Evolutionary conservation across 2,113 vertebrate genomes (phyloP), one percentile per base, ranked within the genome.

Genomic region (Sigmodon hispidus): DNA sequence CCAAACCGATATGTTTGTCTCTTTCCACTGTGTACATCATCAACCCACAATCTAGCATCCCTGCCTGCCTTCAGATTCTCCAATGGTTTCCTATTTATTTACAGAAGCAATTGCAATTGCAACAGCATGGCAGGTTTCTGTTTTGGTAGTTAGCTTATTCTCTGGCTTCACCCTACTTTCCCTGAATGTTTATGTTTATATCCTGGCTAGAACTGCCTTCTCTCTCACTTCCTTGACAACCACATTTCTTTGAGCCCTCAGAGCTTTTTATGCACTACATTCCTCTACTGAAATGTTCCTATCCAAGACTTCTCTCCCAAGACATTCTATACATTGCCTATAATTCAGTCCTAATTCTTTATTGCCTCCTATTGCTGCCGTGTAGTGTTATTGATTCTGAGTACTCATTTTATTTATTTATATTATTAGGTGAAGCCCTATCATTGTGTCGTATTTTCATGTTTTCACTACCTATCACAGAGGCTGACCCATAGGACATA

Each of bases 341-440:
- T 34, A 86, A 52, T 72, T 31, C 13, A 52, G 15, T 75, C 59
- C 67, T 95, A 92, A 87, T 87, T 89, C 83, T 69, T 80, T 72
- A 76, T 80, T 55, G 45, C 26, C 81, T 95, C 61, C 61, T 61
- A 72, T 50, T 83, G 83, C 83, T 89, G 69, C 72, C 84, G 89
- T 43, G 67, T 73, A 89, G 67, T 87, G 5, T 84, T 77, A 76
- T 76, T 19, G 57, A 36, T 79, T 65, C 84, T 67, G 19, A 96
- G 87, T 43, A 69, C 7, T 89, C 70, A 40, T 81, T 84, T 95
- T 73, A 72, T 94, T 96, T 80, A 70, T 72, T 95, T 80, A 70
- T 67, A 72, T 84, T 89, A 89, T 90, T 85, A 94, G 95, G 70
- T 93, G 59, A 80, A 94, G 40, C 36, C 87, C 96, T 93, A 97